Evolutionary conservation across 1,140 invertebrate species (phyloP).

Genomic region (Belonocnema kinseyi): DNA sequence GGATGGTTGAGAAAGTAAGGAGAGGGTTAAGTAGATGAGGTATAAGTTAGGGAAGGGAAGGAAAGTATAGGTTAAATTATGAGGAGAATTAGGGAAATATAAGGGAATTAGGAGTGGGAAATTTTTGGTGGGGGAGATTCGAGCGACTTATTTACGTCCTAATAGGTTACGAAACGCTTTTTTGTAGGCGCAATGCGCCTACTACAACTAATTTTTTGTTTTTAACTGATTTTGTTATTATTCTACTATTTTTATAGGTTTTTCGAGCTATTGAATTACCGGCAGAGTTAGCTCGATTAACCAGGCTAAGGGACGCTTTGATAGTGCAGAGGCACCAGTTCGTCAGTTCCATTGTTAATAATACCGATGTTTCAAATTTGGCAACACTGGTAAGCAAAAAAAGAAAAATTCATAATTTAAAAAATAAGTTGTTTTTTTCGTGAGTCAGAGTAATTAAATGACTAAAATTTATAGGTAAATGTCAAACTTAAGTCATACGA

Average conservation of each 20-base stretch:
- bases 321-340: conserved; percentile 74
- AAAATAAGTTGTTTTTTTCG: background rate
- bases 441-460: background rate
- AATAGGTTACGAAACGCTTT: too few species aligned
- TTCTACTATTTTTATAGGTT: conserved; percentile 75
- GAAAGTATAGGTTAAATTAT: too few species aligned
- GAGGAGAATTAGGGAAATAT: too few species aligned
- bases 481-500: conserved; percentile 60
- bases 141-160: too few species aligned
- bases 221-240: background rate
- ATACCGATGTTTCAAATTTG: conserved; percentile 77
- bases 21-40: too few species aligned
- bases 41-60: too few species aligned
- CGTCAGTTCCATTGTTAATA: conserved; percentile 77
- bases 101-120: too few species aligned
- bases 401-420: conserved; percentile 2
- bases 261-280: conserved; percentile 85
- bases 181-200: too few species aligned
- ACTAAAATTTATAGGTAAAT: conserved; percentile 51
- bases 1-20: too few species aligned
- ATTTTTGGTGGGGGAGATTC: too few species aligned
- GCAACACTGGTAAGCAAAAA: conserved; percentile 74
- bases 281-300: conserved; percentile 80
- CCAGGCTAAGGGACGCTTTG: conserved; percentile 75
- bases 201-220: too few species aligned